Conservation (phyloP, 2,113 vertebrate genomes). For the Pycnonotus jocosus region DNA sequence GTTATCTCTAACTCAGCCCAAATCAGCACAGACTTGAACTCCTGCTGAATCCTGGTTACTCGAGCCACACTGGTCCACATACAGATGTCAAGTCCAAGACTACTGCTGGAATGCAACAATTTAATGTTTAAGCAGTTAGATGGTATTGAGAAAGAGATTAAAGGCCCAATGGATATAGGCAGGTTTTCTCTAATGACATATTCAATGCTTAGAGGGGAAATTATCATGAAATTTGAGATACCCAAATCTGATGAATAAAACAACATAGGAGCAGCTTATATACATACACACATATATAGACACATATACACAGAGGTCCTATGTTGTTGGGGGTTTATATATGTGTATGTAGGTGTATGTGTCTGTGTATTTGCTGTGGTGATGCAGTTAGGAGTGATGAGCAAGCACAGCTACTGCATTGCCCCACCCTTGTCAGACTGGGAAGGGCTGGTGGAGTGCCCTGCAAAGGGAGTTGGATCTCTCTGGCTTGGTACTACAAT, state of each 20-base stretch:
- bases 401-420: neutral
- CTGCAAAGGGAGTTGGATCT: fast-evolving
- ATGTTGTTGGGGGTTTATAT: neutral
- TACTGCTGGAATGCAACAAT: neutral
- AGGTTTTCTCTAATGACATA: neutral
- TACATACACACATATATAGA: neutral
- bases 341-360: neutral
- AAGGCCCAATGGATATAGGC: neutral
- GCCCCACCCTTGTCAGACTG: fast-evolving
- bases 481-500: neutral
- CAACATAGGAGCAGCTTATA: neutral
- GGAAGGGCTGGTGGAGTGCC: neutral
- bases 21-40: neutral
- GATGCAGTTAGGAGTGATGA: neutral
- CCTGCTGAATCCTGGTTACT: neutral
- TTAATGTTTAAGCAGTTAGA: neutral
- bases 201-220: neutral
- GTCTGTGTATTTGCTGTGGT: neutral
- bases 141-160: neutral
- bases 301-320: neutral
- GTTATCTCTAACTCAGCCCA: neutral
- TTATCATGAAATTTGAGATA: neutral
- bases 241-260: neutral
- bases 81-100: neutral
- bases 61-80: neutral